phyloP scores from a whole-genome alignment of 1,140 invertebrate genomes.

The Drosophila sulfurigaster region DNA sequence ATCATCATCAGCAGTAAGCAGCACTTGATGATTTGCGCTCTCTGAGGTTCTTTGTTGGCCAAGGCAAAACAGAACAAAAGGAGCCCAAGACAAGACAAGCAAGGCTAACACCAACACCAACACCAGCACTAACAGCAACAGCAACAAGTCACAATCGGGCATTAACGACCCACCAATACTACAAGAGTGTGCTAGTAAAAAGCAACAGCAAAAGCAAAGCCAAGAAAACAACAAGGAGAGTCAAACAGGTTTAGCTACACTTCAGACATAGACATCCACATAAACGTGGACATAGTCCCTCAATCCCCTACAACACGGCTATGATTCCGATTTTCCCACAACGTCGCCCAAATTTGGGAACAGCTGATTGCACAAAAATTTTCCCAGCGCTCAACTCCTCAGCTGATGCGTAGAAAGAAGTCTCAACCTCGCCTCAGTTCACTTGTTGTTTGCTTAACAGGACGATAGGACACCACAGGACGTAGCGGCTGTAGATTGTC shows the following conservation, averaged over 20 bases:
- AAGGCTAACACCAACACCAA: conserved; percentile 26
- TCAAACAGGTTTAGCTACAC: conserved; percentile 81
- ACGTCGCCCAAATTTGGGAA: conserved; percentile 38
- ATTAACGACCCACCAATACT: conserved; percentile 47
- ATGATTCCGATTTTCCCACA: conserved; percentile 66
- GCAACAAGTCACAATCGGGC: conserved; percentile 53
- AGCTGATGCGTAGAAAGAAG: conserved; percentile 57
- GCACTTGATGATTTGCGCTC: conserved; percentile 79
- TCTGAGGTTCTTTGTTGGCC: conserved; percentile 61
- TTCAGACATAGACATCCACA: conserved; percentile 45
- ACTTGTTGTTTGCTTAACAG: conserved; percentile 78
- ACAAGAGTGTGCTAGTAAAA: conserved; percentile 1
- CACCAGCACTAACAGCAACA: conserved; percentile 37
- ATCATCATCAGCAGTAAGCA: conserved; percentile 47
- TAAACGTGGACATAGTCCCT: conserved; percentile 7
- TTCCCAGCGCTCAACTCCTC: conserved; percentile 69
- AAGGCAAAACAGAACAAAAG: conserved; percentile 56
- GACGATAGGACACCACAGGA: conserved; percentile 69
- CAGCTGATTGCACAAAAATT: conserved; percentile 79
- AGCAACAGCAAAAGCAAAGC: conserved; percentile 41
- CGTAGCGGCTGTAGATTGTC: conserved; percentile 66
- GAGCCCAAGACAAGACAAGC: conserved; percentile 31
- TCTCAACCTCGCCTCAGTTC: conserved; percentile 40
- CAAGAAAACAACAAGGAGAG: conserved; percentile 62
- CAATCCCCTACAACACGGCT: conserved; percentile 25